Percentiles rank a stretch among this genome's conserved stretches.
Conservation (phyloP, 1,140 invertebrate species). For the Hylyphantes graminicola region DNA sequence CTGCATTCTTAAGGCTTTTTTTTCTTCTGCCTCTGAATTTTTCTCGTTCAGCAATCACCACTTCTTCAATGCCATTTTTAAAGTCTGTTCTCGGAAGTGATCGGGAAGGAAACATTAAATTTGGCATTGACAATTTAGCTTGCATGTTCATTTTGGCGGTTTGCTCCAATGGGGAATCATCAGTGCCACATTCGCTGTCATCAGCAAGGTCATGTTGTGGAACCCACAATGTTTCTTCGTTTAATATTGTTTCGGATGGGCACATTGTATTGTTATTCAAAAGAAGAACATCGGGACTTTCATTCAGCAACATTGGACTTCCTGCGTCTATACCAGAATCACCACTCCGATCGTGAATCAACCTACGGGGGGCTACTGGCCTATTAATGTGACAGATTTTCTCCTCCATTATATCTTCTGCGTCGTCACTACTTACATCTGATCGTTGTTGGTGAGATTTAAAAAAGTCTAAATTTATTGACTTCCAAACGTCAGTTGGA, state of each 20-base stretch:
- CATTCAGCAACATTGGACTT: conserved; percentile 67
- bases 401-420: conserved; percentile 70
- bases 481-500: conserved; percentile 82
- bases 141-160: not conserved
- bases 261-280: conserved; percentile 18
- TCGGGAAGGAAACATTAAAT: conserved; percentile 47
- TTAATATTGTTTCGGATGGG: not conserved
- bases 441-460: conserved; percentile 54
- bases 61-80: conserved; percentile 31
- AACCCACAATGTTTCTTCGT: conserved; percentile 31
- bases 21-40: conserved; percentile 26
- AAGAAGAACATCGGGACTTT: conserved; percentile 23
- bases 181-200: conserved; percentile 46
- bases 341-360: conserved; percentile 75
- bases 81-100: conserved; percentile 36
- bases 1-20: conserved; percentile 44
- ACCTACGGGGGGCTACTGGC: conserved; percentile 69
- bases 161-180: conserved; percentile 17
- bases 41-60: conserved; percentile 33
- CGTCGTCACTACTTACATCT: conserved; percentile 64
- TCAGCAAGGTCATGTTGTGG: conserved; percentile 56
- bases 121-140: conserved; percentile 55
- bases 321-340: conserved; percentile 82
- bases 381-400: conserved; percentile 71
- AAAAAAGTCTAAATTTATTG: conserved; percentile 69